Base-by-base conservation (phyloP, 2,797 vertebrate species). In the Centroberyx gerrardi region DNA sequence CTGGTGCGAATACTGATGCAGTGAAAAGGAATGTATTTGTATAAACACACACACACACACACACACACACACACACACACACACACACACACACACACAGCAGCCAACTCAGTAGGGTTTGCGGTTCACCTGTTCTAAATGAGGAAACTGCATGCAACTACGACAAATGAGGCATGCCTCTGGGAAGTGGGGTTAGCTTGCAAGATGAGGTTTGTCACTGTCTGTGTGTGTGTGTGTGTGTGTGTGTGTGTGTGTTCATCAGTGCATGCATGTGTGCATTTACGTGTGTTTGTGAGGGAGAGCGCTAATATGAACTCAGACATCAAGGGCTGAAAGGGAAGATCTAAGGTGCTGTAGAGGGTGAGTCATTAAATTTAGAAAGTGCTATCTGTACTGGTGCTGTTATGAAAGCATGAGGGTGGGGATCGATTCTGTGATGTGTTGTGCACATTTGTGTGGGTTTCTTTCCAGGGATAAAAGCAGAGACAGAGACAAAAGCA, bases 1-100 rank as follows among this genome's bases (percentile, higher is more conserved):
- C 66, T 67, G 65, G 74, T 77, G 68, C 86, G 90, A 92, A 92
- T 91, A 89, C 88, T 87, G 84, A 93, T 89, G 82, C 63, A 31
- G 72, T 5, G 52, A 60, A 79, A 77, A 70, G 59, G 84, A 90
- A 87, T 88, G 87, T 68, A 88, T 89, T 83, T 89, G 65, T 74
- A 72, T 75, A 86, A 67, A 85, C 70, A 88, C 76, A 86, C 80
- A 69, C 48, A 59, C 59, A 68, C 62, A 60, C 9, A 65, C 44
- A 54, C 59, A 56, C 62, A 56, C 54, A 78, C 29, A 68, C n/a
- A 77, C 14, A 65, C 60, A 73, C 63, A 68, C 22, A 69, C 15
- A 66, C 61, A 67, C 8, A 65, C 31, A 73, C 67, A 73, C 73
- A 62, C 58, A 60, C 48, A 61, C 46, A 52, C 40, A 7, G 14